A percentile compares a stretch with the other conserved stretches of the same genome.
phyloP scores from a whole-genome alignment of 53 echinoderm and acorn worm species.

The Paracentrotus lividus region DNA sequence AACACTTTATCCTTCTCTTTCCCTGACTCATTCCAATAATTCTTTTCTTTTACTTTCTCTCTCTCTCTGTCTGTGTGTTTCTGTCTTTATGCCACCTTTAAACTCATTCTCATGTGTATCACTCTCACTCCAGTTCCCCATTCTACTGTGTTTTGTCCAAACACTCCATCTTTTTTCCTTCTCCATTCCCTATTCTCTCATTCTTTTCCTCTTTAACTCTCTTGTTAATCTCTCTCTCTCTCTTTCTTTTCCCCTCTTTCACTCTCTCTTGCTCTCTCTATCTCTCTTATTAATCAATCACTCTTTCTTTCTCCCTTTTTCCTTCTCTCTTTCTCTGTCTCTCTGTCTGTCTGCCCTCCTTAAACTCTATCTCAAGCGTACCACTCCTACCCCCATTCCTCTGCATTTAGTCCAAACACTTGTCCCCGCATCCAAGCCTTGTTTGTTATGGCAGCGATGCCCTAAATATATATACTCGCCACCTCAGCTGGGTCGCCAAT shows the following conservation, averaged over 20 bases:
- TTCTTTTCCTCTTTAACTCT: background rate
- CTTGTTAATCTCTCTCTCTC: background rate
- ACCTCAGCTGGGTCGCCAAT: constrained; percentile 27
- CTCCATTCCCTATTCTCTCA: background rate
- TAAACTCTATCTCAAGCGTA: constrained; percentile 13
- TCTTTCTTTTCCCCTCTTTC: too few species aligned
- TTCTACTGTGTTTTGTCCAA: background rate
- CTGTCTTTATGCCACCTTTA: background rate
- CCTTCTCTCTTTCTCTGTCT: constrained; percentile 49
- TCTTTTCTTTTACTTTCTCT: background rate
- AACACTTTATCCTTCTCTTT: background rate
- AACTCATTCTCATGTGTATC: background rate
- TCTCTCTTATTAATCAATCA: constrained; percentile 3
- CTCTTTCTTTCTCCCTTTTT: constrained; percentile 26
- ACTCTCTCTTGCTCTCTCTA: background rate
- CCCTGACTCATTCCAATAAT: background rate
- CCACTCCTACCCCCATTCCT: constrained; percentile 22
- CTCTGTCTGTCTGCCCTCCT: constrained; percentile 24
- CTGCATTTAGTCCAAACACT: background rate
- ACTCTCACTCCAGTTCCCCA: background rate
- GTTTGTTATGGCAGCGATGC: constrained; percentile 36
- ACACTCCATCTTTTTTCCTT: background rate
- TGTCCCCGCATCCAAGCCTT: background rate
- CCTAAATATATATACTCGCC: constrained; percentile 41
- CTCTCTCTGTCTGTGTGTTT: background rate